Conservation (phyloP, 2,113 vertebrate genomes). For the Vicugna pacos region DNA sequence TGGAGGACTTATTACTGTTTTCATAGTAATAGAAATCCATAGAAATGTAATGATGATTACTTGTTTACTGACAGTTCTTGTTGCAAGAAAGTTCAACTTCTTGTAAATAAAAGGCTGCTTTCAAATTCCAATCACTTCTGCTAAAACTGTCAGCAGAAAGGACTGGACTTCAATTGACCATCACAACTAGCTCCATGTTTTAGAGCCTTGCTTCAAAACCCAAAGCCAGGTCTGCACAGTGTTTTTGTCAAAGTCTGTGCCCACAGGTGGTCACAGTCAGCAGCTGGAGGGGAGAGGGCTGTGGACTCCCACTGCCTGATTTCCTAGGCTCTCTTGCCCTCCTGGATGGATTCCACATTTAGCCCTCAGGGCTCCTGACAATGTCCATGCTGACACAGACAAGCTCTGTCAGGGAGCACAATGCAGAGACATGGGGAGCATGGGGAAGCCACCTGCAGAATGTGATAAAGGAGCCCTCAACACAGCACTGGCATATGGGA, state of each 20-base stretch:
- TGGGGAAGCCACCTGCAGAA: slow-evolving; percentile 56
- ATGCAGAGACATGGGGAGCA: slow-evolving; percentile 18
- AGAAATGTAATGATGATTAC: slow-evolving; percentile 32
- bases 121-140: slow-evolving; percentile 47
- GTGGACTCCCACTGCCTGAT: not conserved
- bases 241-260: not conserved
- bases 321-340: not conserved
- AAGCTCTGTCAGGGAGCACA: slow-evolving; percentile 51
- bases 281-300: not conserved
- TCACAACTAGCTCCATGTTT: not conserved
- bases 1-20: slow-evolving; percentile 24
- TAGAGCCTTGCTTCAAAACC: slow-evolving; percentile 46
- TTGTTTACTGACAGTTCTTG: slow-evolving; percentile 57
- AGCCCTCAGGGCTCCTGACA: not conserved
- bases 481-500: slow-evolving; percentile 29
- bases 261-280: not conserved
- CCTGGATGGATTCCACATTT: not conserved
- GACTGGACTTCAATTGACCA: not conserved
- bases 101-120: slow-evolving; percentile 53
- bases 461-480: slow-evolving; percentile 55
- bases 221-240: not conserved
- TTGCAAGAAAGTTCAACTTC: slow-evolving; percentile 14
- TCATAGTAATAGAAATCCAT: slow-evolving; percentile 44
- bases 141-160: not conserved
- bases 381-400: not conserved